Evolutionary conservation across 2,888 invertebrate species (phyloP).

Genomic region (Oligia strigilis): DNA sequence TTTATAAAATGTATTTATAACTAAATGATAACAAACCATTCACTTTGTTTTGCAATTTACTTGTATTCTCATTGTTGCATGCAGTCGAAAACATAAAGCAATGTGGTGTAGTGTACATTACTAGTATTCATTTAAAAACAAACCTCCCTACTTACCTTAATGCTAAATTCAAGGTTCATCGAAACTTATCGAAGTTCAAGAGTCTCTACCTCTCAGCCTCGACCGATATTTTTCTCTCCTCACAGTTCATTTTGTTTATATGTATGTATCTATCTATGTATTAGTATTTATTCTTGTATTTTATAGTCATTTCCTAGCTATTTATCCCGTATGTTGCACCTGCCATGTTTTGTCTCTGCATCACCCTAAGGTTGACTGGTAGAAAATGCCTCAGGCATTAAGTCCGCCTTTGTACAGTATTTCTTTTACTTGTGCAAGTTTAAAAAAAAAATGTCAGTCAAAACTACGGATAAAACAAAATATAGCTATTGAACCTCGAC

Average conservation of each 20-base stretch:
- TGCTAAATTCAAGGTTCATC: neutral
- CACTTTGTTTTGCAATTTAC: constrained; percentile 25
- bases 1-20: constrained; percentile 28
- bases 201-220: too few relatives aligned
- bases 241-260: too few relatives aligned
- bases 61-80: constrained; percentile 24
- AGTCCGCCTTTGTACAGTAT: too few relatives aligned
- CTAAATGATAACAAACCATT: constrained; percentile 11
- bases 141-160: neutral
- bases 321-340: too few relatives aligned
- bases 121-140: neutral
- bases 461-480: neutral
- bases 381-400: too few relatives aligned
- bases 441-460: neutral
- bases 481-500: neutral
- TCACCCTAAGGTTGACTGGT: too few relatives aligned
- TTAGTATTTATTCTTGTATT: too few relatives aligned
- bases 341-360: too few relatives aligned
- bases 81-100: neutral
- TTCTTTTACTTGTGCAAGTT: too few relatives aligned
- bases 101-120: neutral
- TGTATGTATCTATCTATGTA: too few relatives aligned
- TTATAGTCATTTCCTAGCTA: too few relatives aligned
- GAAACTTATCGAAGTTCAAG: neutral
- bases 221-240: too few relatives aligned